Percentiles rank a stretch among this genome's conserved stretches.
Evolutionary conservation across 1,140 invertebrate species (phyloP).

Genomic region (Bilobella aurantiaca): DNA sequence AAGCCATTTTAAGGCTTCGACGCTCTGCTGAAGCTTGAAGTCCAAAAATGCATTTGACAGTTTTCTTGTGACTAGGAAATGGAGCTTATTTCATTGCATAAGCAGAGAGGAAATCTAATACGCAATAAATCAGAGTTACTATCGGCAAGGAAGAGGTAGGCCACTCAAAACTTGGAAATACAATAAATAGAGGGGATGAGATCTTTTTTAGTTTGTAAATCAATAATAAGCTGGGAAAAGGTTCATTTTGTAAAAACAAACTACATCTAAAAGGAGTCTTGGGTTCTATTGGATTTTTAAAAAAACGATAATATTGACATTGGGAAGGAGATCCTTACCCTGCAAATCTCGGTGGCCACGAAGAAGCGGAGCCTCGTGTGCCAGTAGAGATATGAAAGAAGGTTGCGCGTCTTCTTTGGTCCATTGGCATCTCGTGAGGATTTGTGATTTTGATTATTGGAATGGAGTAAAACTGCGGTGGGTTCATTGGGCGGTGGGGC

Average conservation of each 20-base stretch:
- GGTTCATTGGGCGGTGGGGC: too few species aligned
- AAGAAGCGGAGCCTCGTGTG: constrained; percentile 91
- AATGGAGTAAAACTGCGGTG: constrained; percentile 7
- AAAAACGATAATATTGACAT: constrained; percentile 1
- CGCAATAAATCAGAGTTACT: not conserved
- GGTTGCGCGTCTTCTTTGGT: constrained; percentile 60
- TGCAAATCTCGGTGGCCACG: constrained; percentile 86
- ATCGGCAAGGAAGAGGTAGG: not conserved
- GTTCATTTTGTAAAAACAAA: too few species aligned
- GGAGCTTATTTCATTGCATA: constrained; percentile 1
- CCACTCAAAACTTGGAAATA: not conserved
- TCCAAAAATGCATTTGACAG: constrained; percentile 2
- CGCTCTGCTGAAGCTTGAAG: not conserved
- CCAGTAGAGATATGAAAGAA: constrained; percentile 95
- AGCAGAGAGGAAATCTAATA: not conserved
- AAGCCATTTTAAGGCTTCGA: too few species aligned
- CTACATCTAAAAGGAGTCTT: too few species aligned
- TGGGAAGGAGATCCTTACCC: constrained; percentile 53
- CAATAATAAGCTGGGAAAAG: too few species aligned
- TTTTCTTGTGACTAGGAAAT: constrained; percentile 2
- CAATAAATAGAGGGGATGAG: too few species aligned
- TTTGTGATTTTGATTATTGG: not conserved
- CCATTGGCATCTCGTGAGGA: constrained; percentile 1
- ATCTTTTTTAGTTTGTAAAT: too few species aligned
- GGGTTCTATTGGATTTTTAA: not conserved